Conservation (phyloP, 2,113 vertebrate genomes). For the Irena cyanogastra region DNA sequence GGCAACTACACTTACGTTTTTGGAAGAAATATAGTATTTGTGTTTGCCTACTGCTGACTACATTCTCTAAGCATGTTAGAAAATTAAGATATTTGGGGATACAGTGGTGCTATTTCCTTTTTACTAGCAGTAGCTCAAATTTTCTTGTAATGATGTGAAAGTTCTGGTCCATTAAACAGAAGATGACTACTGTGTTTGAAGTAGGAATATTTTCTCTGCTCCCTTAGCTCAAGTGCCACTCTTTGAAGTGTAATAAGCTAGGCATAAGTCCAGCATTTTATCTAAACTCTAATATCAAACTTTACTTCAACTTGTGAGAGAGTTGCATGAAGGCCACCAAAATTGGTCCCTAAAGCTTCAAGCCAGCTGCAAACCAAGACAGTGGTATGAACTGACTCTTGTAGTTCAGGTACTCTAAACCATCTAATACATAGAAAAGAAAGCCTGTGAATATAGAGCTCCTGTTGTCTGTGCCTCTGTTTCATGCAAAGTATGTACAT, state of each 20-base stretch:
- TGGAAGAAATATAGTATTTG: background rate
- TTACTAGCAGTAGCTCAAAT: background rate
- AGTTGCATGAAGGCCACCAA: background rate
- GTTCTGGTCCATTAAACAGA: background rate
- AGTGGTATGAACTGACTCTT: background rate
- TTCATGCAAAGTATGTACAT: background rate
- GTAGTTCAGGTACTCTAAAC: background rate
- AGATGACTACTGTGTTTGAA: background rate
- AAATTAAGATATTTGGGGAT: background rate
- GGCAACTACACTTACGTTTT: background rate
- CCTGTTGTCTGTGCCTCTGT: background rate
- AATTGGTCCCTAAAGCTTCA: background rate
- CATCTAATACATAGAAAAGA: background rate
- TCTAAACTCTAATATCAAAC: background rate
- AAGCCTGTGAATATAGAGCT: background rate
- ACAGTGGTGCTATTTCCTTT: background rate
- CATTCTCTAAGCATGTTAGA: background rate
- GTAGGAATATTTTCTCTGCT: background rate
- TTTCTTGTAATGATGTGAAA: background rate
- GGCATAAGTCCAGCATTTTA: background rate
- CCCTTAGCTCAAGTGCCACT: background rate
- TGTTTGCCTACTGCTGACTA: background rate
- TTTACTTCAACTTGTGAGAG: background rate
- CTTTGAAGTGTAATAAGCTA: background rate
- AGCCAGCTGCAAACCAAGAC: background rate